Evolutionary conservation across 2,113 vertebrate genomes (phyloP).

Genomic region (Ovibos moschatus): DNA sequence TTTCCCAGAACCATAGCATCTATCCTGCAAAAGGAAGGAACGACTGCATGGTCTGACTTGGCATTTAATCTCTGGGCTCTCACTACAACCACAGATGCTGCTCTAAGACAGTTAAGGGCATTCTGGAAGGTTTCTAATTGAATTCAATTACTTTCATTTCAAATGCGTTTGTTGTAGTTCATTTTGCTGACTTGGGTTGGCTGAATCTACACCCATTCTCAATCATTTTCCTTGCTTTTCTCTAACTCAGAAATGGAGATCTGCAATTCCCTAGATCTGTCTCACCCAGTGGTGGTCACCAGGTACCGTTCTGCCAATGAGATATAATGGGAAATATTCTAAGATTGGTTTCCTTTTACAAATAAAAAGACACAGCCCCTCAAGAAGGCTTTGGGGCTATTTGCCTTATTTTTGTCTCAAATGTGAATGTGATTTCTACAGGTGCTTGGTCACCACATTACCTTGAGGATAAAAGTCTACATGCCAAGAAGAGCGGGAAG

Average conservation of each 20-base stretch:
- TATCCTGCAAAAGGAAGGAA: neutral
- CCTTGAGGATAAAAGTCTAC: neutral
- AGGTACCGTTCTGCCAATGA: neutral
- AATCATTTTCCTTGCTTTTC: neutral
- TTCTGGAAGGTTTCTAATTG: neutral
- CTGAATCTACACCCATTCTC: neutral
- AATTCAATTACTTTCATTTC: neutral
- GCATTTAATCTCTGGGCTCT: neutral
- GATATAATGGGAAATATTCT: neutral
- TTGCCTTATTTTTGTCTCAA: neutral
- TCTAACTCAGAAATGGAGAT: neutral
- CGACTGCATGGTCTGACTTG: neutral
- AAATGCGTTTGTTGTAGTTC: neutral
- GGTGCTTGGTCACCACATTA: neutral
- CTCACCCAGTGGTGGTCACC: neutral
- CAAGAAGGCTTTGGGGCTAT: neutral
- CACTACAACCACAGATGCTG: neutral
- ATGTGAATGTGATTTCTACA: neutral
- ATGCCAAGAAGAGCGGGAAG: neutral
- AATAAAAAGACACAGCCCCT: neutral
- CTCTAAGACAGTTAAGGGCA: neutral
- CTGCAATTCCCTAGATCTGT: neutral
- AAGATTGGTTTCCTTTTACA: neutral
- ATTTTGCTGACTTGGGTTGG: neutral
- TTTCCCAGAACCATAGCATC: neutral